Evolutionary conservation across 2,797 vertebrate genomes (phyloP), one percentile per base, ranked within the genome.

Genomic region (Ammospiza maritima): DNA sequence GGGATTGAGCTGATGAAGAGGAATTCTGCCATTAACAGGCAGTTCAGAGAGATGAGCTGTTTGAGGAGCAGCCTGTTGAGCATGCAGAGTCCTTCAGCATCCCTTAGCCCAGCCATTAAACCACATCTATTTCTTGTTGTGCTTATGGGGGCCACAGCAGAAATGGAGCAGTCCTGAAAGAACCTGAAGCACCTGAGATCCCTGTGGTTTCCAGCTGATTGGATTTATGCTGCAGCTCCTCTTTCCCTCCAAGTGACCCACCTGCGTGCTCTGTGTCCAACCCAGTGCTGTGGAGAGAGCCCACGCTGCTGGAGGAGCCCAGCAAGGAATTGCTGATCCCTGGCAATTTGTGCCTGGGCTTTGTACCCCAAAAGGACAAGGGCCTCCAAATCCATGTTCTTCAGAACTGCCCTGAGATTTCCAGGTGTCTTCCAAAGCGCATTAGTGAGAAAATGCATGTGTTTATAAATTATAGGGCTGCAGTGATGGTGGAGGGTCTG

Each of bases 191-290:
- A 34, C 32, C 62, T 54, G 45, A 77, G 65, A 56, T 42, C 26
- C 3, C 13, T 21, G 6, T 48, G 26, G 5, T 72, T 87, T 91
- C 71, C 8, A 1, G 1, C 0, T 48, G 23, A 5, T 17, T 64
- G 48, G 45, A 77, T 88, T 74, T 34, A 6, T 29, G 13, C 30
- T 47, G 25, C 9, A 57, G 45, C 34, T 53, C 13, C 5, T 20
- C 20, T 19, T 88, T 58, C 13, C 25, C 25, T 74, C 21, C 9
- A 17, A 25, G 50, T 25, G n/a, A 29, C 17, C 18, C 11, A 14
- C 2, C 0, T 38, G 9, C 17, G 13, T 0, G 2, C 2, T 62
- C 11, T 15, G 3, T 50, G 20, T 32, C 34, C 13, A 18, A 9
- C 17, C 34, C 38, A 32, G 32, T 10, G 6, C 9, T 21, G 3